Evolutionary conservation across 2,113 vertebrate genomes (phyloP).

Genomic region (Melanocharis versteri): DNA sequence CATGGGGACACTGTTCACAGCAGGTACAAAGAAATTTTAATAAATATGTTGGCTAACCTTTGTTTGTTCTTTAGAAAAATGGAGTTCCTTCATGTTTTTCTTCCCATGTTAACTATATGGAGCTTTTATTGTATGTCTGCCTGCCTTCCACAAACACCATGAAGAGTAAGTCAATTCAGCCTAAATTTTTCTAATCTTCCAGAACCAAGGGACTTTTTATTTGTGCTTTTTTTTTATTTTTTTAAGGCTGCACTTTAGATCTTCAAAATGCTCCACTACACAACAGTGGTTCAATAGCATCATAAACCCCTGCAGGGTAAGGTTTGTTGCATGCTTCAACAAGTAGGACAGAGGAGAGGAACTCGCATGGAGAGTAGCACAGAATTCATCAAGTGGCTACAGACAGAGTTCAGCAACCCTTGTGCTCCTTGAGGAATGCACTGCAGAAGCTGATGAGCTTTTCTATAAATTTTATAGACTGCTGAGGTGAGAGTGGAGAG

Average conservation of each 20-base stretch:
- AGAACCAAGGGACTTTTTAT: background rate
- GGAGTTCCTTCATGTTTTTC: background rate
- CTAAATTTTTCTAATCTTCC: background rate
- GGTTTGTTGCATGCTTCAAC: background rate
- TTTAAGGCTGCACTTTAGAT: background rate
- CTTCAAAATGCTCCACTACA: background rate
- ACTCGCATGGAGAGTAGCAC: background rate
- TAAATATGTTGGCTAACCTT: background rate
- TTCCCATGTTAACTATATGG: background rate
- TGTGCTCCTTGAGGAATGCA: background rate
- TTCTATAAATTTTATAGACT: constrained; percentile 7
- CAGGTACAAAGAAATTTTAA: background rate
- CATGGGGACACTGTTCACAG: background rate
- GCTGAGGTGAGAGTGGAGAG: background rate
- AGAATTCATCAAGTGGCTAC: background rate
- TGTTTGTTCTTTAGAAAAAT: background rate
- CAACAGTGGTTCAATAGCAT: background rate
- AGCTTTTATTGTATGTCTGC: background rate
- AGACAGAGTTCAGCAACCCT: background rate
- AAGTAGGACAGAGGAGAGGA: background rate
- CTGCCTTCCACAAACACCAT: background rate
- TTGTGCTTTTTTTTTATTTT: background rate
- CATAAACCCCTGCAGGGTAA: background rate
- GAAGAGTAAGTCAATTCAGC: background rate
- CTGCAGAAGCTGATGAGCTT: background rate